phyloP scores from a whole-genome alignment of 2,888 invertebrate species.

The Polylopha cassiicola region DNA sequence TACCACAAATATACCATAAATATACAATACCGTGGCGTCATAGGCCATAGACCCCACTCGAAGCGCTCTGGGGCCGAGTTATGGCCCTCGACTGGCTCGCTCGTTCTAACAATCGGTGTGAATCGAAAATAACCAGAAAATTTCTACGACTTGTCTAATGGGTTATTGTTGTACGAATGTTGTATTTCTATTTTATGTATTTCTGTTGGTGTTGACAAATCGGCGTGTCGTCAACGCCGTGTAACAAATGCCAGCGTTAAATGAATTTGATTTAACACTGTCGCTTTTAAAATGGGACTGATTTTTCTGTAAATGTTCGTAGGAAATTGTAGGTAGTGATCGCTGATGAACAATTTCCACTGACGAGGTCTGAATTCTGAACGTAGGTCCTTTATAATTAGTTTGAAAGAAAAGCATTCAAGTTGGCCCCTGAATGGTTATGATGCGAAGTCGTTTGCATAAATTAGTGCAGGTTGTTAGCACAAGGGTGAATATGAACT shows the following conservation, averaged over 20 bases:
- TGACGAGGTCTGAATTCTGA: slow-evolving; percentile 17
- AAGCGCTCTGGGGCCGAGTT: slow-evolving; percentile 54
- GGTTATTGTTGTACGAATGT: slow-evolving; percentile 67
- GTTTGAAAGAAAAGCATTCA: slow-evolving; percentile 45
- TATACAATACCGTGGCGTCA: slow-evolving; percentile 54
- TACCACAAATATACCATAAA: slow-evolving; percentile 59
- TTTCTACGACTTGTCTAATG: slow-evolving; percentile 73
- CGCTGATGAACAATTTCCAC: too few relatives aligned
- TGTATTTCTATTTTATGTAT: too few relatives aligned
- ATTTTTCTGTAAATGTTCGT: too few relatives aligned
- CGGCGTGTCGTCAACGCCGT: slow-evolving; percentile 50
- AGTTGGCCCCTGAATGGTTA: slow-evolving; percentile 35
- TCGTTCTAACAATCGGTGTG: slow-evolving; percentile 66
- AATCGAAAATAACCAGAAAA: slow-evolving; percentile 76
- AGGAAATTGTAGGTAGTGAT: slow-evolving; percentile 10
- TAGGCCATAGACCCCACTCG: slow-evolving; percentile 73
- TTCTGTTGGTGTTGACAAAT: slow-evolving; percentile 49
- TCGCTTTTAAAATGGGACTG: background rate
- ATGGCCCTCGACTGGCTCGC: slow-evolving; percentile 56
- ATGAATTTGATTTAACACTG: slow-evolving; percentile 1
- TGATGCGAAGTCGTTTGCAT: slow-evolving; percentile 37
- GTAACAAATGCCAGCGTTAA: slow-evolving; percentile 39
- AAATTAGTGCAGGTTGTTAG: slow-evolving; percentile 42
- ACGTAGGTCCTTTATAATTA: slow-evolving; percentile 32
- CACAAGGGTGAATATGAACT: slow-evolving; percentile 25